A percentile compares a stretch with the other conserved stretches of the same genome.
Evolutionary conservation across 2,113 vertebrate genomes (phyloP).

Genomic region (Nerophis ophidion): DNA sequence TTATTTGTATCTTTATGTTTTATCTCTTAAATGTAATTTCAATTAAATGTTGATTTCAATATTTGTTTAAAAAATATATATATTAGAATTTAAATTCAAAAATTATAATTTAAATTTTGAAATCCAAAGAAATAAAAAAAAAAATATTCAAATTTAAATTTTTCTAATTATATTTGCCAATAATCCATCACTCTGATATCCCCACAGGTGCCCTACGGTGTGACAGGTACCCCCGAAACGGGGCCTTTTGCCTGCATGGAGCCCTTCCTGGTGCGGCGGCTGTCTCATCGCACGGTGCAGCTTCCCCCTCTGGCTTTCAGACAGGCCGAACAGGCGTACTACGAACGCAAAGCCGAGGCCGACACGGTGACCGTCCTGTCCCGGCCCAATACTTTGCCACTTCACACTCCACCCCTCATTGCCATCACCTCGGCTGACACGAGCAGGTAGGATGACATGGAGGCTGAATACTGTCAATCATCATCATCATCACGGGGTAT

Average conservation of each 20-base stretch:
- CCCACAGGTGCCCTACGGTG: slow-evolving; percentile 79
- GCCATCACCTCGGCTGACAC: slow-evolving; percentile 89
- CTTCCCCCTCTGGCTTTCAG: slow-evolving; percentile 90
- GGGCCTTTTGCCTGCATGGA: slow-evolving; percentile 75
- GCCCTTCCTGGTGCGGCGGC: slow-evolving; percentile 81
- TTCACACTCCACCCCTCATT: slow-evolving; percentile 86
- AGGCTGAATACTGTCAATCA: too few relatives aligned
- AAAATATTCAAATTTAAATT: too few relatives aligned
- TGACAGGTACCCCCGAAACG: slow-evolving; percentile 75
- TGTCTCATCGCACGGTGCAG: slow-evolving; percentile 84
- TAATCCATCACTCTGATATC: neutral
- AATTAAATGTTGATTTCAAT: too few relatives aligned
- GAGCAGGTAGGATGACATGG: slow-evolving; percentile 76
- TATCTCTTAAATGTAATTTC: too few relatives aligned
- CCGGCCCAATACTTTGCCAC: slow-evolving; percentile 82
- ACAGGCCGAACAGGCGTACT: slow-evolving; percentile 86
- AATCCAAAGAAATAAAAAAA: too few relatives aligned
- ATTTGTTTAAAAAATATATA: too few relatives aligned
- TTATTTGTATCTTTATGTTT: too few relatives aligned
- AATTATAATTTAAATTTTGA: too few relatives aligned
- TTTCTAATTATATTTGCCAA: too few relatives aligned
- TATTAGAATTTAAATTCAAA: too few relatives aligned
- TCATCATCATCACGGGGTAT: too few relatives aligned
- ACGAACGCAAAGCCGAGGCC: slow-evolving; percentile 75
- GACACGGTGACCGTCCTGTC: slow-evolving; percentile 71